Base-by-base conservation (phyloP, 2,113 vertebrate genomes). In the Ciconia maguari region DNA sequence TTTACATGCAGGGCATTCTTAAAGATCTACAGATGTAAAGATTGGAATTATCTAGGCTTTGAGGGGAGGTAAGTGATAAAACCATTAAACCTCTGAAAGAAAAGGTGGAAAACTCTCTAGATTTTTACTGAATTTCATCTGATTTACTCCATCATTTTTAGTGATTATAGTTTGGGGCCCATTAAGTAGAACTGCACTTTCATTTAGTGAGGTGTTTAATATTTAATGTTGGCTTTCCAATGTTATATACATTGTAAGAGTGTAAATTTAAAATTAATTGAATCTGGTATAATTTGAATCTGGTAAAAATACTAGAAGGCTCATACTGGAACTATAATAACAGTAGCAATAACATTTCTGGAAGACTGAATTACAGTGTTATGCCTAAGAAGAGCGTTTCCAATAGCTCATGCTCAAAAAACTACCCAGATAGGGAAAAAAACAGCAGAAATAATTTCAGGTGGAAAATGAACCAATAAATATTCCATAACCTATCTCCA, bases 381-480 rank as follows among this genome's bases (percentile, higher is more conserved):
- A 66, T 71, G 34, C 19, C 24, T 65, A 60, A 71, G 46, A 91
- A 25, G 18, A 71, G 16, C 79, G 16, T n/a, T 93, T 82, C 30
- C 34, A 78, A 29, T 44, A 90, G 14, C 11, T 89, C 30, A 61
- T 65, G 65, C 48, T 93, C 74, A 76, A 89, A 92, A 94, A 82
- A 30, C 17, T 22, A 91, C 11, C 4, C 42, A 87, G 34, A 65
- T 7, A 68, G 64, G 16, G 16, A 8, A 38, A 68, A 70, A 16
- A 34, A 0, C 13, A 87, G 32, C 24, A 93, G 51, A 95, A 96
- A 90, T 80, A 30, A 91, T 90, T 93, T 93, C 48, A 88, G 48
- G 26, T 65, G 20, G 64, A 82, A 95, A 94, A 96, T 89, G 72
- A 93, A 79, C 10, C 16, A 82, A 79, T 94, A 93, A 91, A 91